Percentiles rank a stretch among this genome's conserved stretches.
Evolutionary conservation across 2,113 vertebrate species (phyloP).

Genomic region (Microtus pennsylvanicus): DNA sequence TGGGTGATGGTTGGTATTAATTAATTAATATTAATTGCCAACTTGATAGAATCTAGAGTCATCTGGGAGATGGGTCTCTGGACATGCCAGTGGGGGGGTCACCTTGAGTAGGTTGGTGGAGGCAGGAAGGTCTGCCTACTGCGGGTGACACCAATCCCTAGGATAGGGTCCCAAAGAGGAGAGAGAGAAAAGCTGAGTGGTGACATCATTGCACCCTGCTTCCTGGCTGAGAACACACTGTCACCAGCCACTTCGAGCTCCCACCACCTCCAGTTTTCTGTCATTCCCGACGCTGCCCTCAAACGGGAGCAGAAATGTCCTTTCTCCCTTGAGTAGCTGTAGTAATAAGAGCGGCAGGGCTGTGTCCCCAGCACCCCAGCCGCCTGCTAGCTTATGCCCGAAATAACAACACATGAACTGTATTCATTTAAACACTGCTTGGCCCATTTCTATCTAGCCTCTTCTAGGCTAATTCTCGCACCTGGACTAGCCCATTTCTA

Average conservation of each 20-base stretch:
- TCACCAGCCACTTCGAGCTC: background rate
- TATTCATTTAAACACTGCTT: too few relatives aligned
- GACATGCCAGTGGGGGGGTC: background rate
- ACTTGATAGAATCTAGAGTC: background rate
- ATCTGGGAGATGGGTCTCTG: background rate
- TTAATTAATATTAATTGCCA: background rate
- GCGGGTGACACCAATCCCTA: background rate
- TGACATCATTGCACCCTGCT: background rate
- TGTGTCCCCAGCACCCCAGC: too few relatives aligned
- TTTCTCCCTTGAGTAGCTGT: too few relatives aligned
- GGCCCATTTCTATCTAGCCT: too few relatives aligned
- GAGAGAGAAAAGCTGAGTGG: background rate
- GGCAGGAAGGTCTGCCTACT: background rate
- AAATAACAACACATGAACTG: too few relatives aligned
- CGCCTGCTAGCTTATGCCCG: too few relatives aligned
- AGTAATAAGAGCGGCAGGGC: too few relatives aligned
- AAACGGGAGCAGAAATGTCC: too few relatives aligned
- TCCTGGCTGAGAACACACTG: background rate
- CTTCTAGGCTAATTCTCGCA: too few relatives aligned
- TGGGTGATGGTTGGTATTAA: background rate
- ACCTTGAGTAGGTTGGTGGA: background rate
- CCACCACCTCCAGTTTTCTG: background rate
- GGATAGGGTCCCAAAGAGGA: background rate
- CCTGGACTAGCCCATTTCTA: too few relatives aligned
- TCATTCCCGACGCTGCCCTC: background rate